Percentiles rank a stretch among this genome's conserved stretches.
These are phyloP conservation scores for Xyrichtys novacula DNA, from an alignment of 2,797 vertebrate genomes.

Conservation along the genomic window DNA sequence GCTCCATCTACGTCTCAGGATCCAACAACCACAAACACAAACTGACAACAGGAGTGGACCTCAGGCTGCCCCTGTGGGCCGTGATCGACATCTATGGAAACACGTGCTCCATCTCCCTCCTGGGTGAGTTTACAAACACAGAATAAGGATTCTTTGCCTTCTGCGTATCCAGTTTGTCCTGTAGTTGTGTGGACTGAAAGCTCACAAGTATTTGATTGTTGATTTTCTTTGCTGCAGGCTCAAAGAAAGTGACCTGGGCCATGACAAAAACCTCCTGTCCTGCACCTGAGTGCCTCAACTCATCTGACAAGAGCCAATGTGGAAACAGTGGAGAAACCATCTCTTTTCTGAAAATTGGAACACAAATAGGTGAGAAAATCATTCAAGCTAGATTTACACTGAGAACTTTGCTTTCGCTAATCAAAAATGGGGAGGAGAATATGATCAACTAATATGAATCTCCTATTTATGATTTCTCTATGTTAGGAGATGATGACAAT, in stretches of 20 bases:
- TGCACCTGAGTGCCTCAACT: not conserved
- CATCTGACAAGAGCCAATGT: not conserved
- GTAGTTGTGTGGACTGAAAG: not conserved
- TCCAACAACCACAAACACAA: not conserved
- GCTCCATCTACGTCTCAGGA: constrained; percentile 61
- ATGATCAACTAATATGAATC: not conserved
- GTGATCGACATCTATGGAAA: constrained; percentile 89
- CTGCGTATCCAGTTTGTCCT: not conserved
- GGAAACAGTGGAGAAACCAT: not conserved
- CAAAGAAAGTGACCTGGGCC: constrained; percentile 42
- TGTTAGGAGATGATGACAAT: not conserved
- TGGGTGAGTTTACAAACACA: constrained; percentile 75
- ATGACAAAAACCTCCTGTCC: constrained; percentile 69
- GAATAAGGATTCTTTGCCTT: too few relatives aligned
- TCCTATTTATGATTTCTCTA: constrained; percentile 18
- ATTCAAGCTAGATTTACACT: not conserved
- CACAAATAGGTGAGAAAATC: constrained; percentile 34
- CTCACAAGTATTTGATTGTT: not conserved
- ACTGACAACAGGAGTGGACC: constrained; percentile 61
- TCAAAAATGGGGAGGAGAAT: not conserved
- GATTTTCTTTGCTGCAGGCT: constrained; percentile 70
- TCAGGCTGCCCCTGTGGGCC: constrained; percentile 83
- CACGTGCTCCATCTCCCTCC: constrained; percentile 80
- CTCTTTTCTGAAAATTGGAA: not conserved
- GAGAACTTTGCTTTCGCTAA: not conserved